Evolutionary conservation across 2,797 vertebrate genomes (phyloP).

Genomic region (Eidolon dupreanum): DNA sequence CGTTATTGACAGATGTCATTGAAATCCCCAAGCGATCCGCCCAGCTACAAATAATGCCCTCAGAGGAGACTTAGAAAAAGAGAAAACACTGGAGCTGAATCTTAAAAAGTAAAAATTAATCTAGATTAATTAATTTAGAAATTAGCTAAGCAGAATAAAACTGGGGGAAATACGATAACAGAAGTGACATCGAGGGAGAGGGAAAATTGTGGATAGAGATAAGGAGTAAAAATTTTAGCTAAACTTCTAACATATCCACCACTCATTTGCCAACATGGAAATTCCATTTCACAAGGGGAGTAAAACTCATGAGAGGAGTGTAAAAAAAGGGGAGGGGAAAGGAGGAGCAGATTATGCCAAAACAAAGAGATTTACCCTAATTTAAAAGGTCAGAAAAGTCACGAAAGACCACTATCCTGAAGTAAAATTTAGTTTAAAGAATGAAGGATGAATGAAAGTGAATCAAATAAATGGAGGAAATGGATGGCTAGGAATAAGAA

Average conservation of each 20-base stretch:
- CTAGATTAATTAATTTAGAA: not conserved
- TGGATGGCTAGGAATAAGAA: not conserved
- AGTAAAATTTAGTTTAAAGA: not conserved
- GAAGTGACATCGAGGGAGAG: no score
- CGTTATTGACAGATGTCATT: rapidly evolving
- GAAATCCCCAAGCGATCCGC: not conserved
- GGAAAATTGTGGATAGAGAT: no score
- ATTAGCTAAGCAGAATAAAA: not conserved
- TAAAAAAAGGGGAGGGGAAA: not conserved
- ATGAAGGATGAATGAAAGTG: not conserved
- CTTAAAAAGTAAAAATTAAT: not conserved
- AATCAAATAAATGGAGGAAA: rapidly evolving
- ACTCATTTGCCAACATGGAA: not conserved
- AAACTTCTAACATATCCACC: not conserved
- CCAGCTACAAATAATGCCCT: not conserved
- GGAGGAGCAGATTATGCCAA: not conserved
- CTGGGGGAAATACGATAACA: rapidly evolving
- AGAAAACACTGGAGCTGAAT: not conserved
- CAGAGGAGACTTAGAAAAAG: not conserved
- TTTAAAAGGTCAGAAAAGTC: not conserved
- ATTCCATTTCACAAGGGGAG: not conserved
- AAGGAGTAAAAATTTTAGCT: not conserved
- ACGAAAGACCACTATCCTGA: not conserved
- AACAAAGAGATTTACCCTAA: not conserved
- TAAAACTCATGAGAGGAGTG: rapidly evolving